Conservation (phyloP, 2,888 invertebrate genomes). For the Acanthosoma haemorrhoidale region DNA sequence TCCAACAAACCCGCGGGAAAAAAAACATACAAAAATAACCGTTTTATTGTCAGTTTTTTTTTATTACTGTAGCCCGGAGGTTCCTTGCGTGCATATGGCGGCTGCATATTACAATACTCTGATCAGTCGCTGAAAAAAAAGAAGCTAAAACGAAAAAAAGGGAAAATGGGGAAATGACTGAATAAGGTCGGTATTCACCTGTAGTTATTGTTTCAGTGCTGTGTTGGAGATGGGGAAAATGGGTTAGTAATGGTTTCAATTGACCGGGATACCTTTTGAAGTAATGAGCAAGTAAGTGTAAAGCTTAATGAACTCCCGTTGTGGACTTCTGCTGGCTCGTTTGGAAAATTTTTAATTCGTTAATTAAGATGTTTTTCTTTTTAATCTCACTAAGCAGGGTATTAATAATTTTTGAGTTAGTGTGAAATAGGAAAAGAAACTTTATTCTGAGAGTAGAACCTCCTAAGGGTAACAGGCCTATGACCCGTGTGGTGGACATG, state of each 20-base stretch:
- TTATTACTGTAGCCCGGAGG: conserved; percentile 6
- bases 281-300: too few species aligned
- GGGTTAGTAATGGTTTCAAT: background rate
- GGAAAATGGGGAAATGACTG: background rate
- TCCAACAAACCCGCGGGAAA: background rate
- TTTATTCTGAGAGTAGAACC: too few species aligned
- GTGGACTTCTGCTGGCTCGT: too few species aligned
- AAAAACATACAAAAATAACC: conserved; percentile 26
- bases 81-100: conserved; percentile 11
- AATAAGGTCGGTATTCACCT: background rate
- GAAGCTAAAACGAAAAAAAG: background rate
- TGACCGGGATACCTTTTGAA: background rate
- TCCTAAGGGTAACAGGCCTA: too few species aligned
- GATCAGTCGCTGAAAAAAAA: conserved; percentile 15
- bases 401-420: too few species aligned
- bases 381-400: too few species aligned
- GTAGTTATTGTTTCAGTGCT: background rate
- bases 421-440: too few species aligned
- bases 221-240: background rate
- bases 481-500: too few species aligned
- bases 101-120: conserved; percentile 11
- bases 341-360: too few species aligned
- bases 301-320: too few species aligned
- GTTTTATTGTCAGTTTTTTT: conserved; percentile 29
- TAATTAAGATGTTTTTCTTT: too few species aligned